phyloP scores from a whole-genome alignment of 2,113 vertebrate species.

The Galeopterus variegatus region DNA sequence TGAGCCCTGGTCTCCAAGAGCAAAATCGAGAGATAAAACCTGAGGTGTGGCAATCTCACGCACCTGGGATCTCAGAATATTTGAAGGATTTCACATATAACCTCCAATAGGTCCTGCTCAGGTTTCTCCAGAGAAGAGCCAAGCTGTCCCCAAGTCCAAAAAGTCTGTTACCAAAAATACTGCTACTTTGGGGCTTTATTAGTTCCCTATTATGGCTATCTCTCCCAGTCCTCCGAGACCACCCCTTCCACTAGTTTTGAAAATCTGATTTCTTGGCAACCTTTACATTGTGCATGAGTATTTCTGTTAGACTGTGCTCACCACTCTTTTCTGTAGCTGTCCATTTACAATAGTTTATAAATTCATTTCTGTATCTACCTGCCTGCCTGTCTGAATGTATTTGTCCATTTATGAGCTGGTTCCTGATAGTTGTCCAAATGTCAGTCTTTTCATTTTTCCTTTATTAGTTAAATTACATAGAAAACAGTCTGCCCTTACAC shows the following conservation, averaged over 20 bases:
- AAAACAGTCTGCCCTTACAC: neutral
- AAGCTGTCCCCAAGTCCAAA: neutral
- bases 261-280: neutral
- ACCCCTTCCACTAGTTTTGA: neutral
- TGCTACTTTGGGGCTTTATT: neutral
- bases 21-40: neutral
- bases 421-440: slow-evolving; percentile 1
- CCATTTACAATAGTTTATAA: neutral
- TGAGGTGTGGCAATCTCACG: neutral
- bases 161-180: neutral
- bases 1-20: neutral
- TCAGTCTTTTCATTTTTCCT: slow-evolving; percentile 3
- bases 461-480: neutral
- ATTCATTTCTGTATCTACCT: neutral
- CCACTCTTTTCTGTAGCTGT: neutral
- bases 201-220: neutral
- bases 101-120: neutral
- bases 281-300: neutral
- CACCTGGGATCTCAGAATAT: neutral
- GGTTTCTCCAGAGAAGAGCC: neutral
- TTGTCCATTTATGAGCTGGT: neutral
- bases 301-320: neutral
- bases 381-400: neutral
- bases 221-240: neutral
- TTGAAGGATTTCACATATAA: neutral